Evolutionary conservation across 2,113 vertebrate species (phyloP).

Genomic region (Mobula birostris): DNA sequence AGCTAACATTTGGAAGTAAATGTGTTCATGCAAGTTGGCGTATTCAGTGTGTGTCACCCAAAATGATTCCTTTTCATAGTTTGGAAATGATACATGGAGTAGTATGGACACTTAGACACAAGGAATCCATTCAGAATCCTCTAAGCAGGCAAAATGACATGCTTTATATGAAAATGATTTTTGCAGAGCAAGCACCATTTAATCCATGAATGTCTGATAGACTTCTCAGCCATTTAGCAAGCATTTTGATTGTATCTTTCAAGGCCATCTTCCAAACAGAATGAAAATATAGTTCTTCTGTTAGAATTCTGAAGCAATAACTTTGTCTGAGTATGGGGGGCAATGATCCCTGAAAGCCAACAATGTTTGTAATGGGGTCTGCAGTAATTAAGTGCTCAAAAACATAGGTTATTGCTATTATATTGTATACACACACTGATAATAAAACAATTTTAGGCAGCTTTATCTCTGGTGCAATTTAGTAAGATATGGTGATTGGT

Average conservation of each 20-base stretch:
- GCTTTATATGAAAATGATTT: slow-evolving; percentile 19
- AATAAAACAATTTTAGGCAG: not conserved
- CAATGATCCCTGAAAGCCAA: slow-evolving; percentile 66
- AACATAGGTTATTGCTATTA: not conserved
- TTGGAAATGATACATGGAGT: slow-evolving; percentile 3
- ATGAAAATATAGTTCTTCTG: slow-evolving; percentile 72
- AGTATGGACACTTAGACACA: slow-evolving; percentile 16
- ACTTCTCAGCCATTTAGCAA: slow-evolving; percentile 34
- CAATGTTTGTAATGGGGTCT: not conserved
- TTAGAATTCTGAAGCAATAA: slow-evolving; percentile 77
- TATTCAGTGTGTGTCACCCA: slow-evolving; percentile 6
- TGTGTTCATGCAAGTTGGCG: slow-evolving; percentile 14
- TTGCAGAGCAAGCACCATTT: slow-evolving; percentile 20
- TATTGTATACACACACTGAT: not conserved
- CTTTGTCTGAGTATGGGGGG: slow-evolving; percentile 75
- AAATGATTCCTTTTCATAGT: slow-evolving; percentile 34
- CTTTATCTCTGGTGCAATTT: slow-evolving; percentile 2
- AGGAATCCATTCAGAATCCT: slow-evolving; percentile 10
- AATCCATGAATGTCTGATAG: slow-evolving; percentile 14
- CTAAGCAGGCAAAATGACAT: slow-evolving; percentile 19
- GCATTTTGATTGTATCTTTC: slow-evolving; percentile 65
- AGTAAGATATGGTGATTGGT: not conserved
- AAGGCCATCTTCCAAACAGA: slow-evolving; percentile 61
- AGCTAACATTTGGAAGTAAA: not conserved
- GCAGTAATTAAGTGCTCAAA: slow-evolving; percentile 27